These are phyloP conservation scores for Pectinophora gossypiella DNA, from an alignment of 1,140 invertebrate species.

Conservation along the genomic window DNA sequence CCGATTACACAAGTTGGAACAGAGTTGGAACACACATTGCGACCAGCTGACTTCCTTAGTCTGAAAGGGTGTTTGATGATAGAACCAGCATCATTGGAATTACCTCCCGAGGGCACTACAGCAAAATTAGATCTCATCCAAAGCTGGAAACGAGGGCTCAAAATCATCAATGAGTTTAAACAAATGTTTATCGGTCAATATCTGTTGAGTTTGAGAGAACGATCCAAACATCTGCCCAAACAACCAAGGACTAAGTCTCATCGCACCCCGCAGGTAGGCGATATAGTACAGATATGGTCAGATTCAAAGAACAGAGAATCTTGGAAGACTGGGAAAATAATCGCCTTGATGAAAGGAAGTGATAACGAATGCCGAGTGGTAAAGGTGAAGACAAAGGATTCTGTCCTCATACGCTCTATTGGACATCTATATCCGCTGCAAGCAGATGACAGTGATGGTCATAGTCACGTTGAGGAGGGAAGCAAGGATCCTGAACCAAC, in stretches of 20 bases:
- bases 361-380: conserved; percentile 9
- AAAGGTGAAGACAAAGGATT: not conserved
- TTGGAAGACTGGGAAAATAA: conserved; percentile 12
- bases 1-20: conserved; percentile 4
- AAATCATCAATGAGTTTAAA: conserved; percentile 6
- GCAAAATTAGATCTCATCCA: conserved; percentile 2
- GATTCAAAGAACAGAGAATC: not conserved
- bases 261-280: not conserved
- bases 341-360: not conserved
- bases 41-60: conserved; percentile 8
- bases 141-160: conserved; percentile 7
- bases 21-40: conserved; percentile 2
- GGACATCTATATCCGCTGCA: conserved; percentile 3
- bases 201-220: conserved; percentile 7
- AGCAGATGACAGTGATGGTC: not conserved
- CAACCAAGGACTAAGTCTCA: not conserved
- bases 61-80: not conserved
- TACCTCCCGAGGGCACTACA: not conserved
- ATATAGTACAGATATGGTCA: conserved; percentile 8
- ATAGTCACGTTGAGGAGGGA: too few species aligned
- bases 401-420: not conserved
- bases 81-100: not conserved
- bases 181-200: conserved; percentile 8
- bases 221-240: not conserved
- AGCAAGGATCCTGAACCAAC: too few species aligned